Conservation (phyloP, 1,140 invertebrate genomes). For the Heliothis virescens region DNA sequence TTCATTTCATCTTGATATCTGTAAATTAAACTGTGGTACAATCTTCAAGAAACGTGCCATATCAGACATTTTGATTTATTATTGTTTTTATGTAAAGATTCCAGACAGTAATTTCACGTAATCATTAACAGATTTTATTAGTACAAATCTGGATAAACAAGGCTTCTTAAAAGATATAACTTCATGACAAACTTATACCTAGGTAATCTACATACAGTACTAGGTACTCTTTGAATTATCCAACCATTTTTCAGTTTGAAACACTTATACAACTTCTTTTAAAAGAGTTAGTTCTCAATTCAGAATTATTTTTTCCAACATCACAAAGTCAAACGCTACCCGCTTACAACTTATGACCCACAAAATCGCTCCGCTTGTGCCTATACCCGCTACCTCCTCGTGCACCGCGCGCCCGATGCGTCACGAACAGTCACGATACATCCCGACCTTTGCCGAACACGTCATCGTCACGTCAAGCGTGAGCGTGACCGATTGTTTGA, state of each 20-base stretch:
- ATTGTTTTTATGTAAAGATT: not conserved
- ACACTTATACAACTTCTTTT: no score
- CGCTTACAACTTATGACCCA: not conserved
- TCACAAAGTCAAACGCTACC: not conserved
- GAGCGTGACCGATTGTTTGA: constrained; percentile 42
- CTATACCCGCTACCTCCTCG: not conserved
- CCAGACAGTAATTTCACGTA: no score
- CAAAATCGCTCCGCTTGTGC: constrained; percentile 1
- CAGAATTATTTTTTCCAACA: not conserved
- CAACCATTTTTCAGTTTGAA: no score
- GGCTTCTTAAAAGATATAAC: no score
- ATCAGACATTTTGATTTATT: not conserved
- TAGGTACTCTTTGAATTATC: no score
- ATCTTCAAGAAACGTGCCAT: no score
- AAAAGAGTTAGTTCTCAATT: no score
- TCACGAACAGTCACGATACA: constrained; percentile 36
- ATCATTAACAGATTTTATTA: no score
- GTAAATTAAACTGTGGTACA: not conserved
- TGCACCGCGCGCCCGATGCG: constrained; percentile 13
- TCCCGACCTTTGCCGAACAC: constrained; percentile 23
- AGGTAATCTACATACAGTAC: no score
- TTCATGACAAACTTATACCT: no score
- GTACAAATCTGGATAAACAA: no score
- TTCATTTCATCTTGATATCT: not conserved
- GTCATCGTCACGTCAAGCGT: constrained; percentile 24